These are phyloP conservation scores for Ooceraea biroi DNA, from an alignment of 1,140 invertebrate species.

Conservation along the genomic window DNA sequence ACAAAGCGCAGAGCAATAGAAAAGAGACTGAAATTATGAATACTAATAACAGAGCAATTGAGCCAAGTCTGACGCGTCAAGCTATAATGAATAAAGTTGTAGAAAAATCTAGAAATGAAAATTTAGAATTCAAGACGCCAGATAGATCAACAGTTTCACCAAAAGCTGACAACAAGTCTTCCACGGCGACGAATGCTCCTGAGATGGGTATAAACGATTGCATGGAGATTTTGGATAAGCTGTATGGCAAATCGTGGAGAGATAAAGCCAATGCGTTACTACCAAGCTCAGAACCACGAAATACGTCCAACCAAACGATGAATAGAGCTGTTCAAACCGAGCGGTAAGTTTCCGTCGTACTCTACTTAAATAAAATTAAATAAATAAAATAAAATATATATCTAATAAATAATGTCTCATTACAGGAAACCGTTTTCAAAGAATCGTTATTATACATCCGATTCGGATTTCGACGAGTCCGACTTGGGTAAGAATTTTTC, in stretches of 20 bases:
- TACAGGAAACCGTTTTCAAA: slow-evolving; percentile 70
- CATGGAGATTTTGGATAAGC: slow-evolving; percentile 85
- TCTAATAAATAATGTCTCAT: slow-evolving; percentile 29
- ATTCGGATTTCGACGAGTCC: slow-evolving; percentile 77
- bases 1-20: slow-evolving; percentile 26
- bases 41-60: slow-evolving; percentile 5
- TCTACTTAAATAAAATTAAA: slow-evolving; percentile 15
- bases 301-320: slow-evolving; percentile 70
- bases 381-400: slow-evolving; percentile 15
- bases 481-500: slow-evolving; percentile 67
- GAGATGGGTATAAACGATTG: slow-evolving; percentile 78
- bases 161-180: slow-evolving; percentile 22
- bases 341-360: slow-evolving; percentile 67
- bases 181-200: slow-evolving; percentile 1
- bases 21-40: slow-evolving; percentile 20
- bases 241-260: slow-evolving; percentile 86
- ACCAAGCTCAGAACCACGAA: slow-evolving; percentile 79
- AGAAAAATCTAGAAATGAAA: slow-evolving; percentile 24
- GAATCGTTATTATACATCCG: slow-evolving; percentile 43
- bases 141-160: background rate
- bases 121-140: slow-evolving; percentile 11
- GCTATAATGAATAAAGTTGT: slow-evolving; percentile 52
- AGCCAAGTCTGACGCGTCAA: background rate
- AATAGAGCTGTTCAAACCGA: slow-evolving; percentile 78
- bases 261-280: slow-evolving; percentile 78